Evolutionary conservation across 2,888 invertebrate species (phyloP).

Genomic region (Aricia artaxerxes): DNA sequence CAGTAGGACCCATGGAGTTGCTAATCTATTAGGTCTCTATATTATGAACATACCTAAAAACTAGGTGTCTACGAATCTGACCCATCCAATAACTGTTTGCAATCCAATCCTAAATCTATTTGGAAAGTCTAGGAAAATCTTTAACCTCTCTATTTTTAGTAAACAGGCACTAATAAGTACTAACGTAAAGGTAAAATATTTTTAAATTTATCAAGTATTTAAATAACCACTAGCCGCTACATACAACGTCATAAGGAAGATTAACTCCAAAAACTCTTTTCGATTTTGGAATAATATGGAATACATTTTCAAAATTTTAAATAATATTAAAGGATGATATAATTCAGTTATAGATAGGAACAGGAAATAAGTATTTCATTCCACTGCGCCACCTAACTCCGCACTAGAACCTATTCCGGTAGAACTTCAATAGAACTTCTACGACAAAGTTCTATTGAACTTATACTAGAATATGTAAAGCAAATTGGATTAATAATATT

Average conservation of each 20-base stretch:
- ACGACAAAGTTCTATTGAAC: constrained; percentile 27
- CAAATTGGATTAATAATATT: constrained; percentile 21
- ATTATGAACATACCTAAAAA: constrained; percentile 61
- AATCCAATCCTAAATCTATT: constrained; percentile 18
- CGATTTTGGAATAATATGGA: background rate
- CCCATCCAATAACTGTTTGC: constrained; percentile 63
- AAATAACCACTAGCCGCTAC: constrained; percentile 54
- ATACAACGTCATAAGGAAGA: background rate
- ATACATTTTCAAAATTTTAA: background rate
- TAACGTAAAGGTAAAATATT: constrained; percentile 71
- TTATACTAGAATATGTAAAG: constrained; percentile 8
- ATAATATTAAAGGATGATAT: background rate
- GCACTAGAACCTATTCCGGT: background rate
- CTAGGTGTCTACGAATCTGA: constrained; percentile 69
- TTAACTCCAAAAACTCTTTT: background rate
- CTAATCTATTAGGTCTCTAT: constrained; percentile 67
- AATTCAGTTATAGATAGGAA: background rate
- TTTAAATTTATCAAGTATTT: constrained; percentile 60
- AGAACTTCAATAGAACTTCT: constrained; percentile 17
- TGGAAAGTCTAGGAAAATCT: background rate
- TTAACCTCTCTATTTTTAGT: constrained; percentile 52
- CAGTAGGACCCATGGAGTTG: constrained; percentile 72
- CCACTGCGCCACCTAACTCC: constrained; percentile 9
- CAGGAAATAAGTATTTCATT: background rate
- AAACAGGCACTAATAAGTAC: constrained; percentile 75